Evolutionary conservation across 2,888 invertebrate species (phyloP).

Genomic region (Brachylomia viminalis): DNA sequence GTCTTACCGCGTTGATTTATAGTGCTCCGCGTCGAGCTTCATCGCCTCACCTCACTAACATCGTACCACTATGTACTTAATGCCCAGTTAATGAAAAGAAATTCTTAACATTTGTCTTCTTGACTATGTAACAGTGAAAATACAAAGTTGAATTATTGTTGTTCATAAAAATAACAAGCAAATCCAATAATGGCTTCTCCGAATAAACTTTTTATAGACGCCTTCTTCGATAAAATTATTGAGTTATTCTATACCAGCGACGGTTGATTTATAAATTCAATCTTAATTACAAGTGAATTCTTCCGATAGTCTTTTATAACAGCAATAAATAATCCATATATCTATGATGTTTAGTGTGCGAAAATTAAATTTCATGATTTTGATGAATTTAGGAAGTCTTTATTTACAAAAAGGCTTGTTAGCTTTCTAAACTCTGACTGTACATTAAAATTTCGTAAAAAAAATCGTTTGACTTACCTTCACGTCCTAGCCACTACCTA

Average conservation of each 20-base stretch:
- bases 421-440: conserved; percentile 24
- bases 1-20: conserved; percentile 89
- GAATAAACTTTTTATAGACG: conserved; percentile 61
- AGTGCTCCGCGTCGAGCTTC: conserved; percentile 80
- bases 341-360: conserved; percentile 45
- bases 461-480: not conserved
- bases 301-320: conserved; percentile 37
- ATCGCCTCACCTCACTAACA: conserved; percentile 79
- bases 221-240: conserved; percentile 58
- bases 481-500: not conserved
- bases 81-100: conserved; percentile 83
- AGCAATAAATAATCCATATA: conserved; percentile 34
- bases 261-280: conserved; percentile 73
- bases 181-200: conserved; percentile 65
- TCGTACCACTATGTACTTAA: conserved; percentile 78
- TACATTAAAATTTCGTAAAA: not conserved
- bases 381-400: conserved; percentile 6
- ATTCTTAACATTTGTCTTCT: conserved; percentile 83
- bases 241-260: conserved; percentile 76
- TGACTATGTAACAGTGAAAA: conserved; percentile 76
- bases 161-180: conserved; percentile 66
- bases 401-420: conserved; percentile 4
- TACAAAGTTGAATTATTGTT: conserved; percentile 72
- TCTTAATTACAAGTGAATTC: conserved; percentile 52
- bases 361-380: conserved; percentile 43